Evolutionary conservation across 2,113 vertebrate genomes (phyloP).

Genomic region (Haemorhous mexicanus): DNA sequence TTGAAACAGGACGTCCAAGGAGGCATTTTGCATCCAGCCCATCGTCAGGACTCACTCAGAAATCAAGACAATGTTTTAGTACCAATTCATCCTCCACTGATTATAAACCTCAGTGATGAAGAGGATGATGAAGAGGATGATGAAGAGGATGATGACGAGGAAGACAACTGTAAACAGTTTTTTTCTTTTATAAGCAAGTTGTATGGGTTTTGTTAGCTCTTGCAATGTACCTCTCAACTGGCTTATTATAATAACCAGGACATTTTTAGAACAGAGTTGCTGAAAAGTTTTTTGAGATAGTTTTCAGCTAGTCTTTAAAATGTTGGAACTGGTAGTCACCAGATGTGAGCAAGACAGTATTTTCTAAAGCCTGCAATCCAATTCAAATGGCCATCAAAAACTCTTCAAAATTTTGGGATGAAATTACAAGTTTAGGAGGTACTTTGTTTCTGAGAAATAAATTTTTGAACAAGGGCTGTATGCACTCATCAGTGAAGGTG

Average conservation of each 20-base stretch:
- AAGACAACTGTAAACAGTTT: conserved; percentile 54
- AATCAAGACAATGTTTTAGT: not conserved
- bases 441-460: not conserved
- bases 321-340: not conserved
- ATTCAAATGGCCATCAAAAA: not conserved
- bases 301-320: not conserved
- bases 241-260: not conserved
- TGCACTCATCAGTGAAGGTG: not conserved
- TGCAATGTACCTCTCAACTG: not conserved
- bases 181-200: not conserved
- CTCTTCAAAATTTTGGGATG: not conserved
- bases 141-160: conserved; percentile 15
- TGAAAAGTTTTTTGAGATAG: not conserved
- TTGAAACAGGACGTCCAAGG: not conserved
- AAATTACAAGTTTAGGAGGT: not conserved
- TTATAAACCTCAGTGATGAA: conserved; percentile 35
- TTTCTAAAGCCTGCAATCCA: not conserved
- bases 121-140: conserved; percentile 18
- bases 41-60: not conserved
- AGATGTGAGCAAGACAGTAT: not conserved
- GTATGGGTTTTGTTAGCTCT: not conserved
- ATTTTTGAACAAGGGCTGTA: not conserved
- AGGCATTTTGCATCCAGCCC: not conserved
- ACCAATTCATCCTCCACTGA: not conserved
- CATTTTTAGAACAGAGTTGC: not conserved